Evolutionary conservation across 2,797 vertebrate genomes (phyloP), one percentile per base, ranked within the genome.

Genomic region (Schizopygopsis malacanthus): DNA sequence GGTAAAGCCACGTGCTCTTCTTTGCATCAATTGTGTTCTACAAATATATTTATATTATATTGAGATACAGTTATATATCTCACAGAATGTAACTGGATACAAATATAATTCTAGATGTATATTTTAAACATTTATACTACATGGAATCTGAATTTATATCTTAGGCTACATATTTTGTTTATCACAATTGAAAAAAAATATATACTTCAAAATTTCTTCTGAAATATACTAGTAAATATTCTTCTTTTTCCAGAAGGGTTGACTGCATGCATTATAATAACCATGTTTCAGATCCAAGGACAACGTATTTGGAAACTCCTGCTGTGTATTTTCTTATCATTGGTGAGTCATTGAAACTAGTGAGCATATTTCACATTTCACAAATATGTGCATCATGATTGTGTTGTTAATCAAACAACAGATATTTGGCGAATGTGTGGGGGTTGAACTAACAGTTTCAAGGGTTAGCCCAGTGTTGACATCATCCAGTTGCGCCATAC

Each of bases 311-410:
- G 59, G 25, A 79, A 71, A 79, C 63, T 10, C 65, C 63, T 16
- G 4, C 4, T 4, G 2, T 70, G 12, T 41, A 16, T 70, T 70
- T 28, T 56, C 6, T 37, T 47, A 56, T 13, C 70, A 6, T 15
- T 59, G 75, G 83, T 84, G 39, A 84, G 83, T 56, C 75, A 77
- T 41, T 39, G 16, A 4, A 33, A 45, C 12, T 13, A 20, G 16
- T 20, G 54, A 65, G 33, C 28, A 5, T 1, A 54, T 8, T 43
- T 81, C 7, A 28, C 0, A 50, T 75, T 52, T 52, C 22, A 75
- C 72, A 84, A 76, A 76, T 63, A 20, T 20, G 22, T 47, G 41
- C 2, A 5, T 4, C 4, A 43, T 33, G 6, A 13, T 70, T 56
- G 13, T 6, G 11, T 41, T 41, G 25, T 39, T 18, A 59, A 25